A percentile compares a stretch with the other conserved stretches of the same genome.
Evolutionary conservation across 2,888 invertebrate genomes (phyloP).

Genomic region (Anodontia alba): DNA sequence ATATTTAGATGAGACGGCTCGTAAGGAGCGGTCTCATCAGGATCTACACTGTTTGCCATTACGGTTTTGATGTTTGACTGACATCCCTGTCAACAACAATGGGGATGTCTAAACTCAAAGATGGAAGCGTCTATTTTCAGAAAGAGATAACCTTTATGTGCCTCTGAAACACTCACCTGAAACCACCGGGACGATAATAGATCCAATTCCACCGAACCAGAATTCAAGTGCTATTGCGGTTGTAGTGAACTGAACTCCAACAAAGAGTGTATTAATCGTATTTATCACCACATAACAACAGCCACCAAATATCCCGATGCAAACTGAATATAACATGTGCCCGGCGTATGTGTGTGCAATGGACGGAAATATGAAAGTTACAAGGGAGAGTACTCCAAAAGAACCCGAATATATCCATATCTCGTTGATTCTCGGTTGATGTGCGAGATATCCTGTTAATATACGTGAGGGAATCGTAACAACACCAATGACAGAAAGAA

Average conservation of each 20-base stretch:
- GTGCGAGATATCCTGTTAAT: slow-evolving; percentile 35
- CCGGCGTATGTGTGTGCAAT: slow-evolving; percentile 16
- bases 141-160: no score
- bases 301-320: slow-evolving; percentile 11
- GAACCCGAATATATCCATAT: slow-evolving; percentile 42
- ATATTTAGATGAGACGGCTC: no score
- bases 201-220: slow-evolving; percentile 10
- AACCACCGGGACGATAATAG: neutral
- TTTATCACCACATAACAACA: slow-evolving; percentile 17
- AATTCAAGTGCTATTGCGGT: slow-evolving; percentile 13
- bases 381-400: slow-evolving; percentile 34
- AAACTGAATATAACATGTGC: slow-evolving; percentile 8
- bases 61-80: no score
- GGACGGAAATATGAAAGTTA: slow-evolving; percentile 34
- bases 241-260: slow-evolving; percentile 1
- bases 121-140: no score
- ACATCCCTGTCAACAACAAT: no score
- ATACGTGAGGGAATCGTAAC: slow-evolving; percentile 38
- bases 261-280: neutral
- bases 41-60: no score
- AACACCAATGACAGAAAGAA: slow-evolving; percentile 44
- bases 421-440: slow-evolving; percentile 29
- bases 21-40: no score
- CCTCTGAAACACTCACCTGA: slow-evolving; percentile 8
- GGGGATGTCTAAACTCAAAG: no score